phyloP scores from a whole-genome alignment of 1,140 invertebrate species.

The silkworm (Bombyx mori) region DNA sequence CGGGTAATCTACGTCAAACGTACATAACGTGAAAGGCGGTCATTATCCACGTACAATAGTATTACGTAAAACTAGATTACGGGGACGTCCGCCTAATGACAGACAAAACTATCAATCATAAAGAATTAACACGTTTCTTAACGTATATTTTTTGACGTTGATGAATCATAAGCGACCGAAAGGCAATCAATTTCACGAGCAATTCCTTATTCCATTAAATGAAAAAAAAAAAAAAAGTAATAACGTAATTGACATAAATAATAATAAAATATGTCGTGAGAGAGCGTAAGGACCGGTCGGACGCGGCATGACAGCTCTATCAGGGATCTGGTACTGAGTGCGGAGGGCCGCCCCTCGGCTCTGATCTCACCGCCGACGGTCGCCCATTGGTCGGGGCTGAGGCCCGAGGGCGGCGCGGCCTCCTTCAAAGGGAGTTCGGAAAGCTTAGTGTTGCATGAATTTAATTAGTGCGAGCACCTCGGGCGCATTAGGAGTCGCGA shows the following conservation, averaged over 20 bases:
- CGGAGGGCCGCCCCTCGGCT: slow-evolving; percentile 31
- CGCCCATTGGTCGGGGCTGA: slow-evolving; percentile 21
- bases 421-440: slow-evolving; percentile 3
- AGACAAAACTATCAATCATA: slow-evolving; percentile 61
- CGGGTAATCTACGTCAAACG: slow-evolving; percentile 31
- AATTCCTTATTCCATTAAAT: slow-evolving; percentile 68
- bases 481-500: slow-evolving; percentile 68
- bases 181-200: slow-evolving; percentile 66
- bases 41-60: slow-evolving; percentile 39
- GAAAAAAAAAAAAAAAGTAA: slow-evolving; percentile 46
- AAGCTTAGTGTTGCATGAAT: slow-evolving; percentile 69
- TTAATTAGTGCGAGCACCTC: slow-evolving; percentile 70
- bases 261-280: slow-evolving; percentile 70
- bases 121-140: slow-evolving; percentile 65
- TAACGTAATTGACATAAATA: slow-evolving; percentile 72
- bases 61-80: slow-evolving; percentile 63
- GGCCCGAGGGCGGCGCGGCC: slow-evolving; percentile 25
- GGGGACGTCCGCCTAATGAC: slow-evolving; percentile 46
- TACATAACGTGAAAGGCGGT: slow-evolving; percentile 9
- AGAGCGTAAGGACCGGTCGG: slow-evolving; percentile 57
- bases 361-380: slow-evolving; percentile 22
- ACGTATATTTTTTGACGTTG: slow-evolving; percentile 59
- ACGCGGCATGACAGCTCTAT: slow-evolving; percentile 66
- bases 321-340: slow-evolving; percentile 56
- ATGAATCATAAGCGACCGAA: slow-evolving; percentile 61